Evolutionary conservation across 1,140 invertebrate genomes (phyloP).

Genomic region (Bilobella aurantiaca): DNA sequence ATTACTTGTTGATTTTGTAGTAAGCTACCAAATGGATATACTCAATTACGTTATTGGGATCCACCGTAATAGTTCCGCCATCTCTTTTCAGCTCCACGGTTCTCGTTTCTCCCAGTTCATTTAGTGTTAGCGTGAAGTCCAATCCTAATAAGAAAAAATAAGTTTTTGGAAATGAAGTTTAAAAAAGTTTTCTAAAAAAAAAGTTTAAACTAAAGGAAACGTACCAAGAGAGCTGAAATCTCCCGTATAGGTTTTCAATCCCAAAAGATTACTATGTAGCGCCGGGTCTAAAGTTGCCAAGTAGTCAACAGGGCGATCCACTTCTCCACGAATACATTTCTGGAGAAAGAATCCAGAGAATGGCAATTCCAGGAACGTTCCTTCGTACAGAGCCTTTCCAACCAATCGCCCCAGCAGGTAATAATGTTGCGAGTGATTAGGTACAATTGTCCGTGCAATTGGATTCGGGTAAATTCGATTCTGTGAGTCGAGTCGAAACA

Average conservation of each 20-base stretch:
- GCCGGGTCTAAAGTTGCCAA: constrained; percentile 84
- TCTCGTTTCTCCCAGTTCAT: constrained; percentile 80
- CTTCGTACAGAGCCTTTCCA: constrained; percentile 92
- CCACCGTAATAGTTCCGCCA: constrained; percentile 80
- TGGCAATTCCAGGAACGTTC: constrained; percentile 84
- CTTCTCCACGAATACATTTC: constrained; percentile 59
- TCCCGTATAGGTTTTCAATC: constrained; percentile 66
- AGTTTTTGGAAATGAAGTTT: neutral
- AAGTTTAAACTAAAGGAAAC: neutral
- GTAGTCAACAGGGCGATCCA: constrained; percentile 77
- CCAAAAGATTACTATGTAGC: constrained; percentile 80
- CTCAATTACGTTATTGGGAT: constrained; percentile 81
- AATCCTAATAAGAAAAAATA: constrained; percentile 44
- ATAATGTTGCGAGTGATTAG: constrained; percentile 81
- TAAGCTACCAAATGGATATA: constrained; percentile 94
- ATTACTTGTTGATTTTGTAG: constrained; percentile 85
- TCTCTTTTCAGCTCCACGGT: constrained; percentile 80
- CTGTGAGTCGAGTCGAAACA: constrained; percentile 83
- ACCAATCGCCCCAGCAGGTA: constrained; percentile 90
- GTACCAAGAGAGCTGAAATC: constrained; percentile 65
- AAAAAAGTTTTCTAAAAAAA: neutral
- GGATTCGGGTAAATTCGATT: constrained; percentile 94
- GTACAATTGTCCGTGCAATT: constrained; percentile 66
- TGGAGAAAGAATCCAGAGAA: constrained; percentile 74
- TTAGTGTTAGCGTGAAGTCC: constrained; percentile 86